Evolutionary conservation across 1,140 invertebrate genomes (phyloP).

Genomic region (Drosophila pseudoobscura): DNA sequence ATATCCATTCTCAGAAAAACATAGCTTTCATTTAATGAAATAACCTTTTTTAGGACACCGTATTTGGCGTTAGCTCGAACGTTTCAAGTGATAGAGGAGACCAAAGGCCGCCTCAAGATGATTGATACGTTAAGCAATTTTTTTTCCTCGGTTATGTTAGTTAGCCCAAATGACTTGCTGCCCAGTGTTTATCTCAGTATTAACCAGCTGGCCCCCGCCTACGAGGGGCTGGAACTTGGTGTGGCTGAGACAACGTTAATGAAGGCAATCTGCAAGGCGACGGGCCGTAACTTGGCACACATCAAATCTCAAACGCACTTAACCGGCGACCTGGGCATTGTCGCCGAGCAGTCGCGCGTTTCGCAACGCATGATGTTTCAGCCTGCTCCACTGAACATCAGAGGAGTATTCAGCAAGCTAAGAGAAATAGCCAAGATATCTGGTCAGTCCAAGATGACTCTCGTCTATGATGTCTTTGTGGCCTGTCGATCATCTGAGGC

Average conservation of each 20-base stretch:
- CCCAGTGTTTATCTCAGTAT: conserved; percentile 97
- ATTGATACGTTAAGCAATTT: conserved; percentile 97
- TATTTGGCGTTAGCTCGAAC: conserved; percentile 96
- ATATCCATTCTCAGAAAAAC: neutral
- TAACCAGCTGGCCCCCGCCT: conserved; percentile 97
- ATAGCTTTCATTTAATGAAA: neutral
- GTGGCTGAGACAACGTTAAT: conserved; percentile 97
- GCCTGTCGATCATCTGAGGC: conserved; percentile 96
- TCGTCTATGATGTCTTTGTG: conserved; percentile 97
- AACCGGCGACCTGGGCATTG: conserved; percentile 95
- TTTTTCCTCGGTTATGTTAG: conserved; percentile 94
- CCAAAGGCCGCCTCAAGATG: conserved; percentile 95
- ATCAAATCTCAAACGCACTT: conserved; percentile 92
- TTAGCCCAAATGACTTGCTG: conserved; percentile 94
- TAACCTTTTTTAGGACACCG: conserved; percentile 88
- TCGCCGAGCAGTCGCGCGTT: conserved; percentile 94
- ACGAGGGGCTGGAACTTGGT: conserved; percentile 95
- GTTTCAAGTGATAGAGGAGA: conserved; percentile 95
- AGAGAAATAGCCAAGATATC: conserved; percentile 95
- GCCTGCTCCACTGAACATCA: conserved; percentile 87
- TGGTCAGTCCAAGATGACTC: conserved; percentile 89
- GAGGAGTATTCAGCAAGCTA: conserved; percentile 92
- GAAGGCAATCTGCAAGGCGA: conserved; percentile 97
- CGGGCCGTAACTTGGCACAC: conserved; percentile 93
- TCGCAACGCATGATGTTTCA: conserved; percentile 95